Evolutionary conservation across 2,797 vertebrate species (phyloP).

Genomic region (Sternarchorhynchus goeldii): DNA sequence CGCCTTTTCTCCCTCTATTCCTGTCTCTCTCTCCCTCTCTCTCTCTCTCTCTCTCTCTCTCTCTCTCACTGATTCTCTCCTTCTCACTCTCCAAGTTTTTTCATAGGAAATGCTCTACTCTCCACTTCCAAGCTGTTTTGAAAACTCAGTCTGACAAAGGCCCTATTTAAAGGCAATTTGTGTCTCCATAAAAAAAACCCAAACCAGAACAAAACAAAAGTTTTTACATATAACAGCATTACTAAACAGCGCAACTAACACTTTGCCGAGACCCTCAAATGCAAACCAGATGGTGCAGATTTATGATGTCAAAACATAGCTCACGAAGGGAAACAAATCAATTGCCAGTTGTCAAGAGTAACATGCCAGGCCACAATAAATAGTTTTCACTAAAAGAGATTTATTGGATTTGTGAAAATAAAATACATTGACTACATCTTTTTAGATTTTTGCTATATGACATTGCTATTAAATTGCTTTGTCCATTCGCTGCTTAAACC

Average conservation of each 20-base stretch:
- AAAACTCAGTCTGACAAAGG: not conserved
- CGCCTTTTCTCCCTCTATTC: too few species aligned
- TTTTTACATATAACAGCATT: conserved; percentile 1
- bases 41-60: too few species aligned
- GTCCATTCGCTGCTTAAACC: not conserved
- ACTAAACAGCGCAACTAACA: not conserved
- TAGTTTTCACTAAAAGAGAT: conserved; percentile 4
- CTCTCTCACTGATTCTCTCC: not conserved
- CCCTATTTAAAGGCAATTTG: not conserved
- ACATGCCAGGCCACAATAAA: conserved; percentile 10
- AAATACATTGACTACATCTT: conserved; percentile 5
- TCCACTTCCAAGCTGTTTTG: not conserved
- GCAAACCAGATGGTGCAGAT: conserved; percentile 7
- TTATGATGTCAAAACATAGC: conserved; percentile 11
- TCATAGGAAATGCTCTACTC: not conserved
- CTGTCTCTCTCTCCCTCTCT: too few species aligned
- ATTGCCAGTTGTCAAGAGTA: not conserved
- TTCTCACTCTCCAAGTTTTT: not conserved
- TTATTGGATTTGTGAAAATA: conserved; percentile 17
- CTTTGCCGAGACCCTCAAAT: not conserved
- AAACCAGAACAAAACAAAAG: conserved; percentile 9
- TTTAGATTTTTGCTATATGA: not conserved
- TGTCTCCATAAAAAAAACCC: not conserved
- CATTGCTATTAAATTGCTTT: not conserved
- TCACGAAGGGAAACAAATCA: conserved; percentile 12